phyloP scores from a whole-genome alignment of 2,888 invertebrate species.

The Merodon equestris region DNA sequence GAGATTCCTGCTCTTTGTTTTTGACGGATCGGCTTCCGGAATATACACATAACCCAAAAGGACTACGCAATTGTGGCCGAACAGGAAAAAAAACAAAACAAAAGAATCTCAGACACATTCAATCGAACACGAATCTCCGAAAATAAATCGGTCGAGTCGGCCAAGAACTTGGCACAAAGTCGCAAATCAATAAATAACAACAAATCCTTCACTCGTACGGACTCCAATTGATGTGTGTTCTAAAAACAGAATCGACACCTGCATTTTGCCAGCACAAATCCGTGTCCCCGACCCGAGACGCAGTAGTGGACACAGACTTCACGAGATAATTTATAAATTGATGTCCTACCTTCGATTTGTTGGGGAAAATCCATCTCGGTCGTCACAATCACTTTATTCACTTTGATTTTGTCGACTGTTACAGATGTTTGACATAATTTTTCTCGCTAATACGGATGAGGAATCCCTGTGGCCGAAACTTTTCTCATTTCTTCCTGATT shows the following conservation, averaged over 20 bases:
- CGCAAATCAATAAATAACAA: slow-evolving; percentile 38
- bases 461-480: slow-evolving; percentile 24
- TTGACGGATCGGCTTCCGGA: neutral
- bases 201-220: neutral
- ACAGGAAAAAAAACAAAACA: neutral
- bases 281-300: too few relatives aligned
- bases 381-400: slow-evolving; percentile 17
- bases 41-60: slow-evolving; percentile 11
- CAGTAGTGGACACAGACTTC: too few relatives aligned
- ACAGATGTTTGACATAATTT: slow-evolving; percentile 35
- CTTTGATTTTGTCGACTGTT: neutral
- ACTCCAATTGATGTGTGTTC: slow-evolving; percentile 27
- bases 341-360: slow-evolving; percentile 75
- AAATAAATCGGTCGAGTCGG: slow-evolving; percentile 15
- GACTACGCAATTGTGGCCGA: slow-evolving; percentile 13
- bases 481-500: slow-evolving; percentile 20
- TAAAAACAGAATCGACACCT: slow-evolving; percentile 51
- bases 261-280: slow-evolving; percentile 30
- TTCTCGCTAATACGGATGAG: slow-evolving; percentile 1
- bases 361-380: slow-evolving; percentile 75
- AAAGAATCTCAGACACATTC: neutral
- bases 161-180: slow-evolving; percentile 38
- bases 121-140: too few relatives aligned
- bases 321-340: slow-evolving; percentile 49
- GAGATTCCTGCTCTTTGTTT: too few relatives aligned